Evolutionary conservation across 2,113 vertebrate genomes (phyloP).

Genomic region (Danio rerio): DNA sequence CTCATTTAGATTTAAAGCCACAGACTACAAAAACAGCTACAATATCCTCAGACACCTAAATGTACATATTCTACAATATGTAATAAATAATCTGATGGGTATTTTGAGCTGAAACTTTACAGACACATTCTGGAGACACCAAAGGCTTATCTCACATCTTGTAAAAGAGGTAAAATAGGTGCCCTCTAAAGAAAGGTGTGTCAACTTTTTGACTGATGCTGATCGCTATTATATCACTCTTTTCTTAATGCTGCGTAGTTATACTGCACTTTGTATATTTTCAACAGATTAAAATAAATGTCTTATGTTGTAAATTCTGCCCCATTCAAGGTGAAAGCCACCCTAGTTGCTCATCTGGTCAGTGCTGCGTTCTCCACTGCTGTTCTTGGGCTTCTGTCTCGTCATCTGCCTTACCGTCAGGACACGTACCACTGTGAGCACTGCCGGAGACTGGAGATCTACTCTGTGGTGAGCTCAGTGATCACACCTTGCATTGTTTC

Average conservation of each 20-base stretch:
- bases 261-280: neutral
- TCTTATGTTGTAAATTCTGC: neutral
- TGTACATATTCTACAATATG: too few species aligned
- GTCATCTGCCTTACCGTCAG: conserved; percentile 80
- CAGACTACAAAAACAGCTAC: too few species aligned
- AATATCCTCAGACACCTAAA: too few species aligned
- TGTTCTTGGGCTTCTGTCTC: conserved; percentile 78
- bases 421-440: conserved; percentile 82
- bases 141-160: too few species aligned
- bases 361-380: conserved; percentile 78
- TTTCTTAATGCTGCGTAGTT: neutral
- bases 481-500: neutral
- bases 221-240: neutral
- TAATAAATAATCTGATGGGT: too few species aligned
- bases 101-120: too few species aligned
- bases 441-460: conserved; percentile 76
- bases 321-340: conserved; percentile 72
- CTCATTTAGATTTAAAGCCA: too few species aligned
- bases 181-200: neutral
- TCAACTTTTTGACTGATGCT: neutral
- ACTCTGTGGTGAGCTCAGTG: conserved; percentile 72
- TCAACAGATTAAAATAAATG: neutral
- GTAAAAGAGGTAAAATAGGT: too few species aligned
- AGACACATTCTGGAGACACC: too few species aligned
- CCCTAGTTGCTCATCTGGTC: conserved; percentile 77